A percentile compares a stretch with the other conserved stretches of the same genome.
phyloP scores from a whole-genome alignment of 1,140 invertebrate species.

The Paralvinella palmiformis region DNA sequence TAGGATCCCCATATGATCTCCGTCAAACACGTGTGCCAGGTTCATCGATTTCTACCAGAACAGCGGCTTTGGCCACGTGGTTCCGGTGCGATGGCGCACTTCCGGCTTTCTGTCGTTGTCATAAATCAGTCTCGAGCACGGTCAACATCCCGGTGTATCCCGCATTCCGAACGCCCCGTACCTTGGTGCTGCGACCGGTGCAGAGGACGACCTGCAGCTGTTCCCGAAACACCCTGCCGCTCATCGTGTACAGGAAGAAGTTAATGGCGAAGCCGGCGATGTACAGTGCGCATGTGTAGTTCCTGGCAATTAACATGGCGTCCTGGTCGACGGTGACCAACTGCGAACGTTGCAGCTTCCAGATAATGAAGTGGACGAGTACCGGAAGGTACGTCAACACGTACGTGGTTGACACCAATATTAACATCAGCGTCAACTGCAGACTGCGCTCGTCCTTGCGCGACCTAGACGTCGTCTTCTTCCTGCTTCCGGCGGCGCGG shows the following conservation, averaged over 20 bases:
- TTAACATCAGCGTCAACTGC: conserved; percentile 14
- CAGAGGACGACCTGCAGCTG: not conserved
- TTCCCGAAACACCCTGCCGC: conserved; percentile 7
- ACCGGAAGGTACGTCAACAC: conserved; percentile 15
- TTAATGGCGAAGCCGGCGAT: conserved; percentile 17
- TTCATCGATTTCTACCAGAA: no score
- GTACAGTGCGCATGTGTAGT: conserved; percentile 10
- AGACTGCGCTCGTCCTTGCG: not conserved
- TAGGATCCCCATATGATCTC: no score
- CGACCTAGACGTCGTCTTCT: not conserved
- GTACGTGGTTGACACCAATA: conserved; percentile 15
- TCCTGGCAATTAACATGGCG: conserved; percentile 6
- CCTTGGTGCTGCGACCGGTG: no score
- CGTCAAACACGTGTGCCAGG: no score
- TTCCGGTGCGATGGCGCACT: no score
- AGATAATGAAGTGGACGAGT: conserved; percentile 14
- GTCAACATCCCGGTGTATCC: no score
- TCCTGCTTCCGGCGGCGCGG: not conserved
- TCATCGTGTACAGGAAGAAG: conserved; percentile 19
- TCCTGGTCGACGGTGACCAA: not conserved
- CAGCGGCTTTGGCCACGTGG: no score
- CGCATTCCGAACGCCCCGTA: no score
- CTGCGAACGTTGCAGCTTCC: conserved; percentile 9
- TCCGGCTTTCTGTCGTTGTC: no score
- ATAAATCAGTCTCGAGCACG: no score